Percentiles rank a stretch among this genome's conserved stretches.
phyloP scores from a whole-genome alignment of 2,797 vertebrate species.

The Mallotus villosus region DNA sequence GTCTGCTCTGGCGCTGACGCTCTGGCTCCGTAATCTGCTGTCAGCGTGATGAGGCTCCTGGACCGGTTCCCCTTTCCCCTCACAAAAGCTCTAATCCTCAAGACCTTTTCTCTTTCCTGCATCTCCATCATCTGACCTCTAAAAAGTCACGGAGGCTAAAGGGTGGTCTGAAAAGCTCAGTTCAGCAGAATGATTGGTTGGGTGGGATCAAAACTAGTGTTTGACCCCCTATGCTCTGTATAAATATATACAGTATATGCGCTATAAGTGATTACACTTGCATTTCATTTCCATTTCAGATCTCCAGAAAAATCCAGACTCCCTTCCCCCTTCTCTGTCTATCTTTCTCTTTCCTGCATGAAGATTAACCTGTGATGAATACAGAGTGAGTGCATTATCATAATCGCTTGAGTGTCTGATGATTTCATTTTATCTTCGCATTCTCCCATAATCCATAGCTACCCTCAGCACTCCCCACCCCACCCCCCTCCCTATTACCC shows the following conservation, averaged over 20 bases:
- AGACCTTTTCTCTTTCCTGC: slow-evolving; percentile 47
- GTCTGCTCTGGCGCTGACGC: slow-evolving; percentile 65
- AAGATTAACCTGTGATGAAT: slow-evolving; percentile 67
- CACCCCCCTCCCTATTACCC: slow-evolving; percentile 19
- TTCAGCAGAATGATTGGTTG: not conserved
- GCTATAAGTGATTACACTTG: not conserved
- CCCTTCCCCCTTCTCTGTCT: not conserved
- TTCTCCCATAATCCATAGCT: slow-evolving; percentile 64
- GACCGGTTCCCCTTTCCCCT: slow-evolving; percentile 55
- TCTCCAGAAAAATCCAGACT: not conserved
- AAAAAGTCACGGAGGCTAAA: slow-evolving; percentile 48
- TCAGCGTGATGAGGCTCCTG: slow-evolving; percentile 73
- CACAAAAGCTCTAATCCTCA: slow-evolving; percentile 55
- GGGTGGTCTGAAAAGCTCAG: not conserved
- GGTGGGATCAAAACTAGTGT: not conserved
- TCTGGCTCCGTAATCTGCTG: slow-evolving; percentile 73
- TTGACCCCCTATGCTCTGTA: not conserved
- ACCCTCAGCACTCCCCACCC: slow-evolving; percentile 24
- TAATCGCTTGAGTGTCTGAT: slow-evolving; percentile 70
- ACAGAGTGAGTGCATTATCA: slow-evolving; percentile 66
- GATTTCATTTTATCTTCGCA: slow-evolving; percentile 70
- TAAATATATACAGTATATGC: too few species aligned
- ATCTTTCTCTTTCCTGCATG: slow-evolving; percentile 29
- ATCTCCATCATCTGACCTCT: slow-evolving; percentile 38
- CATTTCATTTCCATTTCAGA: not conserved